These are phyloP conservation scores for Philopedon plagiatum DNA, from an alignment of 2,888 invertebrate species.

Conservation along the genomic window DNA sequence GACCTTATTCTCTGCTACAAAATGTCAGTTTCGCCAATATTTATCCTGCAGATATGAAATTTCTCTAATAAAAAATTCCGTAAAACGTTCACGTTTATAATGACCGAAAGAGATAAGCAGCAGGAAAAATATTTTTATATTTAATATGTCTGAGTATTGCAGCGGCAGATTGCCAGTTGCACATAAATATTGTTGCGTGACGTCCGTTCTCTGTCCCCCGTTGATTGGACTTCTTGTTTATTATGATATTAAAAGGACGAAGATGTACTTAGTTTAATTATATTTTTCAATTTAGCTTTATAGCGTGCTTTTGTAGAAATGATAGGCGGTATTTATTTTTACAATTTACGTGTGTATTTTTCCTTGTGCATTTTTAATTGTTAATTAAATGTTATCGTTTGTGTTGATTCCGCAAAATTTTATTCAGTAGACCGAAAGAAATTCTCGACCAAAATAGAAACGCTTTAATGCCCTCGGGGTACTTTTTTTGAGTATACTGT, in stretches of 20 bases:
- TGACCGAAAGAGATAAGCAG: slow-evolving; percentile 4
- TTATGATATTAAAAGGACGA: slow-evolving; percentile 39
- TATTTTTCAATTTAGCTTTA: slow-evolving; percentile 32
- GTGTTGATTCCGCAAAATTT: no score
- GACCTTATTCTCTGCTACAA: no score
- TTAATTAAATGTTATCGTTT: no score
- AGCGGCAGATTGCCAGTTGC: slow-evolving; percentile 19
- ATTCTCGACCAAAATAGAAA: no score
- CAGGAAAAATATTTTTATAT: slow-evolving; percentile 28
- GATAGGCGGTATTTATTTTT: slow-evolving; percentile 14
- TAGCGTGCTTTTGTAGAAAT: slow-evolving; percentile 29
- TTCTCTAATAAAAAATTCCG: slow-evolving; percentile 1
- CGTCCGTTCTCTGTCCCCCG: slow-evolving; percentile 21
- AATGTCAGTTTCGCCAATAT: no score
- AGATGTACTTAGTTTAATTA: slow-evolving; percentile 44
- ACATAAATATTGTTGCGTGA: slow-evolving; percentile 37
- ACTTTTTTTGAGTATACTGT: no score
- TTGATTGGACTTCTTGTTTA: slow-evolving; percentile 46
- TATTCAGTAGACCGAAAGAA: no score
- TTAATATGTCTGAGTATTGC: slow-evolving; percentile 26
- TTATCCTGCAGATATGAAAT: neutral
- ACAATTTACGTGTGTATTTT: no score
- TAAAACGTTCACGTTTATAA: slow-evolving; percentile 17
- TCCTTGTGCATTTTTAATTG: no score
- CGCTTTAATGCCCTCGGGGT: no score